Evolutionary conservation across 2,888 invertebrate genomes (phyloP).

Genomic region (Scaptomyza reducta): DNA sequence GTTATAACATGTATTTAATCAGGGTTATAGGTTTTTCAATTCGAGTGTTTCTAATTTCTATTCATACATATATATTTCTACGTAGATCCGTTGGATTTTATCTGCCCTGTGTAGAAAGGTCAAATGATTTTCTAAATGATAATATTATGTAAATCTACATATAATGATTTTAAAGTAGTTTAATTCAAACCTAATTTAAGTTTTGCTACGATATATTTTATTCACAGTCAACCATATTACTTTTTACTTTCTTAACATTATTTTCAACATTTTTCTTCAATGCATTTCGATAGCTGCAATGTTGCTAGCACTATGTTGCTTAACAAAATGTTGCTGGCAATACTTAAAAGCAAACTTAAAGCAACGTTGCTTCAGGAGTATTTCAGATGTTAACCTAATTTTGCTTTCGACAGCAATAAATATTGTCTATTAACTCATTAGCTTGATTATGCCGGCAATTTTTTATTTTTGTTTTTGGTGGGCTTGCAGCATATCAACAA

Average conservation of each 20-base stretch:
- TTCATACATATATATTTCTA: conserved; percentile 1
- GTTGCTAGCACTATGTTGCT: conserved; percentile 21
- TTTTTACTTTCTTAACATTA: conserved; percentile 1
- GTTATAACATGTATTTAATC: conserved; percentile 7
- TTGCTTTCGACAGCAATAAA: neutral
- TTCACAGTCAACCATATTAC: neutral
- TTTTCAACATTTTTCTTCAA: neutral
- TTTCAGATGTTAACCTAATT: neutral
- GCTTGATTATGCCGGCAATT: conserved; percentile 31
- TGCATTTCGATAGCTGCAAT: conserved; percentile 2
- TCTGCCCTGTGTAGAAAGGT: conserved; percentile 11
- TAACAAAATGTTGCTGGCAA: conserved; percentile 24
- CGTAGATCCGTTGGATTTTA: neutral
- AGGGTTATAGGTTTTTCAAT: conserved; percentile 15
- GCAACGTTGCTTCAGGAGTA: neutral
- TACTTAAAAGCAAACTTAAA: no score
- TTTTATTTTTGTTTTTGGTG: conserved; percentile 2
- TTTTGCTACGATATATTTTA: neutral
- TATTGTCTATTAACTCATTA: conserved; percentile 35
- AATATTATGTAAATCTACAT: conserved; percentile 14
- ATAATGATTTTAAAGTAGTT: neutral
- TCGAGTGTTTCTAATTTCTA: conserved; percentile 29
- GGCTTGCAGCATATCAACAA: conserved; percentile 16
- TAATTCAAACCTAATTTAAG: no score
- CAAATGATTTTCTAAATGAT: conserved; percentile 19